These are phyloP conservation scores for Adrianichthys oophorus DNA, from an alignment of 2,797 vertebrate species.

Conservation along the genomic window DNA sequence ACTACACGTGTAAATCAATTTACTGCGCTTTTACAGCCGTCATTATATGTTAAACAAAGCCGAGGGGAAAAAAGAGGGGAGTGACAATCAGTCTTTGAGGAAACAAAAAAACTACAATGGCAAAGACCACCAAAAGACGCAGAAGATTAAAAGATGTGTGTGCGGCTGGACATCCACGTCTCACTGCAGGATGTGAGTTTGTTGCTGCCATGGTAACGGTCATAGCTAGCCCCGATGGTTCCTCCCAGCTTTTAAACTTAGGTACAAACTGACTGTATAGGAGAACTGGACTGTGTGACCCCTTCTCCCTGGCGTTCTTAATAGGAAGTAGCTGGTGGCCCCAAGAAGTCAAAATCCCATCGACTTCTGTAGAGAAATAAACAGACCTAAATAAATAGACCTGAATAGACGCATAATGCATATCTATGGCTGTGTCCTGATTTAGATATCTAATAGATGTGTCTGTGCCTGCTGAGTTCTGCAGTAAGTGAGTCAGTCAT, in stretches of 20 bases:
- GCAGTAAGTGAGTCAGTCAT: not conserved
- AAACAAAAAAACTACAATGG: too few relatives aligned
- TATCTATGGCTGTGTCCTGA: too few relatives aligned
- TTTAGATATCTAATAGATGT: too few relatives aligned
- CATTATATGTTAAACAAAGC: not conserved
- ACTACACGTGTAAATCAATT: slow-evolving; percentile 12
- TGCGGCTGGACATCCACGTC: slow-evolving; percentile 19
- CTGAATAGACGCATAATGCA: too few relatives aligned
- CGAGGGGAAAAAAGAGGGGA: slow-evolving; percentile 20
- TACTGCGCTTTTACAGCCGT: slow-evolving; percentile 13
- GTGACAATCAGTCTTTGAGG: not conserved
- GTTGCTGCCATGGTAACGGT: slow-evolving; percentile 18
- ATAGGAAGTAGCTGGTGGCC: too few relatives aligned
- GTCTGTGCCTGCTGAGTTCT: too few relatives aligned
- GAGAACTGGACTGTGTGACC: slow-evolving; percentile 6
- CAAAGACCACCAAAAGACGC: too few relatives aligned
- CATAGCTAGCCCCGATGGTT: not conserved
- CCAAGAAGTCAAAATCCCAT: too few relatives aligned
- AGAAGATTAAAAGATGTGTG: not conserved
- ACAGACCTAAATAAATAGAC: too few relatives aligned
- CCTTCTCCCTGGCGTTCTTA: too few relatives aligned
- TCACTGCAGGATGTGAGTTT: slow-evolving; percentile 16
- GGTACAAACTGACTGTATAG: slow-evolving; percentile 6
- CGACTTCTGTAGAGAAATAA: too few relatives aligned
- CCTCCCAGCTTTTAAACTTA: slow-evolving; percentile 9